These are phyloP conservation scores for Hanleya hanleyi DNA, from an alignment of 2,888 invertebrate genomes.

Conservation along the genomic window DNA sequence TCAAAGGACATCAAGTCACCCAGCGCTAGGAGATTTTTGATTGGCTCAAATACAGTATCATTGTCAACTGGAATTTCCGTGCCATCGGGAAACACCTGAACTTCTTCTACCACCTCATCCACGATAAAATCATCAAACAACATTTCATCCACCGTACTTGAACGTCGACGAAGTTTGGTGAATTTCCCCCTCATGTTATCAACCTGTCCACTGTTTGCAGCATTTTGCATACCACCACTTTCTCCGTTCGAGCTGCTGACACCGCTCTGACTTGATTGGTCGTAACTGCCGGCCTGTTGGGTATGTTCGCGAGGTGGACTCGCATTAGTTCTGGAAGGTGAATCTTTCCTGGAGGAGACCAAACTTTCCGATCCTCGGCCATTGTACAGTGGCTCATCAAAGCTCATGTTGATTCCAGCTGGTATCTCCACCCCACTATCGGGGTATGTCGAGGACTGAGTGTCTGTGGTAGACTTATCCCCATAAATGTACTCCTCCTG, in stretches of 20 bases:
- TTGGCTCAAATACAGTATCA: neutral
- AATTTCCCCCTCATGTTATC: neutral
- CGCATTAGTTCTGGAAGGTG: neutral
- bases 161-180: slow-evolving; percentile 48
- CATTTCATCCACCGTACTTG: slow-evolving; percentile 67
- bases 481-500: neutral
- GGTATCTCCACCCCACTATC: slow-evolving; percentile 6
- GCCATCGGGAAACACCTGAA: neutral
- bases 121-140: slow-evolving; percentile 65
- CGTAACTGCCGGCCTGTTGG: neutral
- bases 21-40: slow-evolving; percentile 51
- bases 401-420: slow-evolving; percentile 56
- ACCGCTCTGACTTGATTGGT: neutral
- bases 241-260: neutral
- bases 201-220: neutral
- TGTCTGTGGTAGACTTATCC: neutral
- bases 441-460: neutral
- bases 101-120: slow-evolving; percentile 24
- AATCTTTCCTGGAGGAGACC: neutral
- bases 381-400: slow-evolving; percentile 59
- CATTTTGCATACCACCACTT: neutral
- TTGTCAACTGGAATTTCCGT: neutral
- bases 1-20: slow-evolving; percentile 65
- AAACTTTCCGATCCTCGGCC: slow-evolving; percentile 2
- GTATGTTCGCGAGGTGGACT: neutral